phyloP scores from a whole-genome alignment of 2,888 invertebrate genomes.

The Camponotus fellah region DNA sequence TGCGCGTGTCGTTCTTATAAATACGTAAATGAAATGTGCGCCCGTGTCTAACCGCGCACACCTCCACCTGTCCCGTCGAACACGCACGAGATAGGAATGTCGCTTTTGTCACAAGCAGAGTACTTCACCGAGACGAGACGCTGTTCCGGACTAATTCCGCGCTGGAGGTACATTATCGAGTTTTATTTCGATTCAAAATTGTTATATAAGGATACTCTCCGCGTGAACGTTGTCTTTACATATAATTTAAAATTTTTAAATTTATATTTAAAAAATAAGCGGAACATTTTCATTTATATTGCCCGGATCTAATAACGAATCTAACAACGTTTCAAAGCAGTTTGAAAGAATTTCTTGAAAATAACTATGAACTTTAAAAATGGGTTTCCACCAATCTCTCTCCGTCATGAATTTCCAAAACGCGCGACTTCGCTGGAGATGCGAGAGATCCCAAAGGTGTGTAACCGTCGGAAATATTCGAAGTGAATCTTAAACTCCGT shows the following conservation, averaged over 20 bases:
- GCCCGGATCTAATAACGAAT: neutral
- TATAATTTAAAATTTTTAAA: neutral
- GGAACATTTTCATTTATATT: neutral
- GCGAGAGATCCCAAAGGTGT: conserved; percentile 38
- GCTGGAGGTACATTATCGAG: neutral
- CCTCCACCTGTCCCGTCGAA: conserved; percentile 42
- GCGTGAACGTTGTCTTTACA: neutral
- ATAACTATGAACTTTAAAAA: conserved; percentile 34
- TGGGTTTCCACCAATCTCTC: conserved; percentile 29
- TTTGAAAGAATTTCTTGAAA: neutral
- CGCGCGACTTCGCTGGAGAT: conserved; percentile 27
- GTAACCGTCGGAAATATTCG: conserved; percentile 43
- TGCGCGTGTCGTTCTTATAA: conserved; percentile 49
- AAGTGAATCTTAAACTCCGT: conserved; percentile 36
- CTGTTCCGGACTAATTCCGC: conserved; percentile 14
- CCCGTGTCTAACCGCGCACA: conserved; percentile 18
- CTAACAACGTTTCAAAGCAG: neutral
- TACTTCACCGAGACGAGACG: neutral
- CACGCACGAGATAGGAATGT: conserved; percentile 40
- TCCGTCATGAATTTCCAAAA: conserved; percentile 53
- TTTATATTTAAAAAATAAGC: neutral
- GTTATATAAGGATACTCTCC: neutral
- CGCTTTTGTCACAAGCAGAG: conserved; percentile 5
- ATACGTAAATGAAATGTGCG: conserved; percentile 57
- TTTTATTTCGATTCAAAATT: neutral